Conservation (phyloP, 2,113 vertebrate genomes). For the Prionailurus bengalensis region DNA sequence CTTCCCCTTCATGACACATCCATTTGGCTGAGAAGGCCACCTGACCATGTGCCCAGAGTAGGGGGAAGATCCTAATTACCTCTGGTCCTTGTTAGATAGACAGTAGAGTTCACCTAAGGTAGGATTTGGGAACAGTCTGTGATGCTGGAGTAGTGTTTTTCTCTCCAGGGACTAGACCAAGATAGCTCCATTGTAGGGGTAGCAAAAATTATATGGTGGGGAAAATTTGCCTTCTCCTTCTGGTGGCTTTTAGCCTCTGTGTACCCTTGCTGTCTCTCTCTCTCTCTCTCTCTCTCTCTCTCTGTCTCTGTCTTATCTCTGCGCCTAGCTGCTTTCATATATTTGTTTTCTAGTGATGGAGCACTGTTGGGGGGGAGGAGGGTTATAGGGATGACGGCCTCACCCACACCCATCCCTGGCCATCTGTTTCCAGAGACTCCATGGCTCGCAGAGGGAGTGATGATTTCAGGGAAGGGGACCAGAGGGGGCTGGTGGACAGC, state of each 20-base stretch:
- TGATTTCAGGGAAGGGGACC: neutral
- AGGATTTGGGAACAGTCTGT: neutral
- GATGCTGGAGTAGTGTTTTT: neutral
- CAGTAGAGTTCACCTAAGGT: neutral
- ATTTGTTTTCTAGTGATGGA: slow-evolving; percentile 54
- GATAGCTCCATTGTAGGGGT: neutral
- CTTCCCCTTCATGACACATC: neutral
- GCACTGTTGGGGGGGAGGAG: neutral
- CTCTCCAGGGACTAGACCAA: neutral
- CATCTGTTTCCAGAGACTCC: slow-evolving; percentile 41
- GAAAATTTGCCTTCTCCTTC: neutral
- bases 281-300: neutral
- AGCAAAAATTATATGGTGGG: neutral
- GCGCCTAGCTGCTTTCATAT: neutral
- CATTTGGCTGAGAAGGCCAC: neutral
- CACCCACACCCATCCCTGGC: neutral
- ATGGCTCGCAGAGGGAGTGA: neutral
- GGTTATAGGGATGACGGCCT: neutral
- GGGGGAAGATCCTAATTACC: neutral
- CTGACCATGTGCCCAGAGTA: neutral
- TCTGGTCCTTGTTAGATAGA: neutral
- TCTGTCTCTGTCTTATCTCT: neutral
- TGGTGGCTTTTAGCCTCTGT: neutral
- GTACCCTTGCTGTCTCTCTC: neutral
- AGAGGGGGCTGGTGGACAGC: neutral